Evolutionary conservation across 2,113 vertebrate species (phyloP).

Genomic region (Phrynosoma platyrhinos): DNA sequence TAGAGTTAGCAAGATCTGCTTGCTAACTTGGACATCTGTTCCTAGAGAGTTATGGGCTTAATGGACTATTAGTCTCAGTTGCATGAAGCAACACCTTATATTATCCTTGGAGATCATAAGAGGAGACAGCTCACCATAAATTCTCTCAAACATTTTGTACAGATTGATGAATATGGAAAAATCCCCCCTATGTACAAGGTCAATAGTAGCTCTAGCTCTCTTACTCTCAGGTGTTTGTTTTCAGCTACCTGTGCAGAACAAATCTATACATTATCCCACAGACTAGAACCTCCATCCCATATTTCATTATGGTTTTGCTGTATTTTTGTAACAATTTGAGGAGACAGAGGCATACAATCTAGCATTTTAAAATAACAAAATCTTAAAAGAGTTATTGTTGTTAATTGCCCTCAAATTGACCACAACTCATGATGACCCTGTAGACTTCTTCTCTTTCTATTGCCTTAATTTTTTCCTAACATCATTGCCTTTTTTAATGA

Average conservation of each 20-base stretch:
- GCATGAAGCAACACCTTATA: background rate
- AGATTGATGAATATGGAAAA: background rate
- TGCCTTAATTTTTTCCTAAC: too few relatives aligned
- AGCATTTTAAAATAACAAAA: too few relatives aligned
- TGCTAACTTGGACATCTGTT: background rate
- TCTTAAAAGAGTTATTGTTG: too few relatives aligned
- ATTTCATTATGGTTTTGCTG: too few relatives aligned
- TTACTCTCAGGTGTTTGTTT: background rate
- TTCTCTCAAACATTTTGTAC: background rate
- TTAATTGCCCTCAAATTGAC: too few relatives aligned
- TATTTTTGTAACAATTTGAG: too few relatives aligned
- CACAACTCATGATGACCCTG: too few relatives aligned
- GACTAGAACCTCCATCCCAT: too few relatives aligned
- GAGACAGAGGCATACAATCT: too few relatives aligned
- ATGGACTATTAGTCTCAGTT: background rate
- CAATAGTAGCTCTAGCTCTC: background rate
- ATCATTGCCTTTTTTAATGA: too few relatives aligned
- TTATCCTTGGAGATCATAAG: background rate
- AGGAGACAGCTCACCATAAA: background rate
- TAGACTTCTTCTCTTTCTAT: too few relatives aligned
- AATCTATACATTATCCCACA: too few relatives aligned
- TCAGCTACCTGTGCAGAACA: background rate
- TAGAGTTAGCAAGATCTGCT: background rate
- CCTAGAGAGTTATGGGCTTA: background rate
- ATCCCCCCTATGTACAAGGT: background rate